phyloP scores from a whole-genome alignment of 2,113 vertebrate genomes.

The Ranitomeya variabilis region DNA sequence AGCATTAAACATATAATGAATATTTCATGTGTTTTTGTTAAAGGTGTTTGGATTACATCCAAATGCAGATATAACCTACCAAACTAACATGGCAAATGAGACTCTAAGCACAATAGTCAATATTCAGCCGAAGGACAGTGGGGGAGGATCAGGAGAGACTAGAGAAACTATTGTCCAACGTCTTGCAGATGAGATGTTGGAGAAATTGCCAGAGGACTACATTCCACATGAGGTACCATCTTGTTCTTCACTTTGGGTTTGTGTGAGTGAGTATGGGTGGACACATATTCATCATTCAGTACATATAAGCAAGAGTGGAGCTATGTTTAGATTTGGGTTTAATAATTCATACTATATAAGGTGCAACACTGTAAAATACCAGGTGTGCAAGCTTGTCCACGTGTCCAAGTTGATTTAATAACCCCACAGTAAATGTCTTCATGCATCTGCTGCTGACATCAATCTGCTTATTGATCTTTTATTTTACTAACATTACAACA shows the following conservation, averaged over 20 bases:
- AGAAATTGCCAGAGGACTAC: slow-evolving; percentile 81
- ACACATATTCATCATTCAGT: background rate
- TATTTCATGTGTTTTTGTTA: slow-evolving; percentile 25
- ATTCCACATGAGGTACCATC: slow-evolving; percentile 75
- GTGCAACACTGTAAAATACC: background rate
- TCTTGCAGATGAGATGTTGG: slow-evolving; percentile 81
- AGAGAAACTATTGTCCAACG: slow-evolving; percentile 74
- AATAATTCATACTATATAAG: slow-evolving; percentile 26
- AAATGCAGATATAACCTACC: slow-evolving; percentile 84
- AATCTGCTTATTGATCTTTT: slow-evolving; percentile 31
- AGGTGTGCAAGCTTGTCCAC: slow-evolving; percentile 28
- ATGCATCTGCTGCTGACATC: slow-evolving; percentile 27
- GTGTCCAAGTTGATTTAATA: slow-evolving; percentile 13
- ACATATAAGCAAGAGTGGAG: background rate
- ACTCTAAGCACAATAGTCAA: slow-evolving; percentile 78
- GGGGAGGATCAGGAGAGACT: slow-evolving; percentile 74
- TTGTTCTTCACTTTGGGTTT: background rate
- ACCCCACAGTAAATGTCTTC: slow-evolving; percentile 12
- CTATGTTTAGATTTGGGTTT: slow-evolving; percentile 20
- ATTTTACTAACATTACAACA: slow-evolving; percentile 31
- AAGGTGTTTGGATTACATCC: slow-evolving; percentile 86
- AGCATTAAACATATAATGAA: background rate
- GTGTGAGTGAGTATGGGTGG: background rate
- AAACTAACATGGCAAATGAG: slow-evolving; percentile 82
- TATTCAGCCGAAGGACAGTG: slow-evolving; percentile 83